phyloP scores from a whole-genome alignment of 2,797 vertebrate species.

The Epinephelus awoara region DNA sequence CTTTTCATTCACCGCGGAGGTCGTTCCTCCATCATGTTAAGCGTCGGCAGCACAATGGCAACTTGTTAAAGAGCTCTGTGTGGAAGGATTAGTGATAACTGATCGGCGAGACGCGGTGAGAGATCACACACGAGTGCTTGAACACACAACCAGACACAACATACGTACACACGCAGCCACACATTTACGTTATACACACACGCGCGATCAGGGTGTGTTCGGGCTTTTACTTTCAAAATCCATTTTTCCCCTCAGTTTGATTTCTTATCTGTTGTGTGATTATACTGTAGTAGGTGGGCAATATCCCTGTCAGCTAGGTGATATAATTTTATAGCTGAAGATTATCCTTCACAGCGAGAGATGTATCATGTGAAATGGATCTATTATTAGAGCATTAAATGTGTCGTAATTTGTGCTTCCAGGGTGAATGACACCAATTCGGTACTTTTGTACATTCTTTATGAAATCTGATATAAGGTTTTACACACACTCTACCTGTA shows the following conservation, averaged over 20 bases:
- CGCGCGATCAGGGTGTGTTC: constrained; percentile 16
- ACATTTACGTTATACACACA: constrained; percentile 10
- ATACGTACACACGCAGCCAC: not conserved
- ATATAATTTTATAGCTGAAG: constrained; percentile 78
- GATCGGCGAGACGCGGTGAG: constrained; percentile 70
- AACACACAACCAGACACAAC: constrained; percentile 48
- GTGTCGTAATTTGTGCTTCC: constrained; percentile 63
- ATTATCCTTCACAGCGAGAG: constrained; percentile 76
- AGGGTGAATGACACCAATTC: constrained; percentile 50
- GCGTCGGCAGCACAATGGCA: constrained; percentile 80
- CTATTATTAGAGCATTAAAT: constrained; percentile 78
- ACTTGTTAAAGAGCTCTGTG: constrained; percentile 83
- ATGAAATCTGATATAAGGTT: constrained; percentile 40
- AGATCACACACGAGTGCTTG: constrained; percentile 65
- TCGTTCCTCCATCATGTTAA: constrained; percentile 82
- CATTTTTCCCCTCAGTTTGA: constrained; percentile 68
- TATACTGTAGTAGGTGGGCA: constrained; percentile 75
- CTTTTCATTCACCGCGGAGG: constrained; percentile 78
- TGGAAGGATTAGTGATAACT: constrained; percentile 84
- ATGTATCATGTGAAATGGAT: constrained; percentile 69
- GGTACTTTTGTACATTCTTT: constrained; percentile 30
- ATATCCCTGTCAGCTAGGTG: constrained; percentile 77
- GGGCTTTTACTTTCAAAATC: constrained; percentile 69
- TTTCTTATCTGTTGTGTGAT: constrained; percentile 77
- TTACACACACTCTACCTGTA: constrained; percentile 8